Percentiles rank a stretch among this genome's conserved stretches.
These are phyloP conservation scores for Netelia fuscicornis DNA, from an alignment of 2,888 invertebrate species.

Conservation along the genomic window DNA sequence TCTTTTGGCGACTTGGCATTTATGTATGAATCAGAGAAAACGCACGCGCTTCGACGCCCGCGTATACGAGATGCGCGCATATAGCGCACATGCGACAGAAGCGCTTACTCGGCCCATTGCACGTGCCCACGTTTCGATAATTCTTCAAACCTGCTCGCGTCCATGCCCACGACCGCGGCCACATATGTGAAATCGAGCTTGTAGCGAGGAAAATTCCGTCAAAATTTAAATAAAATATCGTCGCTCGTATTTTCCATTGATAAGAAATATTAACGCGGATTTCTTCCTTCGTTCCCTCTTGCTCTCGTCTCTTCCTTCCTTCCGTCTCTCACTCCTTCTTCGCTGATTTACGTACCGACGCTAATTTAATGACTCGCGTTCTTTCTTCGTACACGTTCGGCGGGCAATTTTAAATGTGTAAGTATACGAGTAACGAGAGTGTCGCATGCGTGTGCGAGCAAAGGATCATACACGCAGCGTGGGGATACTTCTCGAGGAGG, in stretches of 20 bases:
- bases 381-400: constrained; percentile 27
- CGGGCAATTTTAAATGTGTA: background rate
- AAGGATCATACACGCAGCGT: background rate
- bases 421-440: background rate
- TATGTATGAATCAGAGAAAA: constrained; percentile 51
- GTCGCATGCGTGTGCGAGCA: background rate
- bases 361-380: background rate
- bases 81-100: no score
- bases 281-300: background rate
- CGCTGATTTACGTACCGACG: no score
- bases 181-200: no score
- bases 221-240: no score
- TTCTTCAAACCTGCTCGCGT: no score
- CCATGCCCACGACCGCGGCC: no score
- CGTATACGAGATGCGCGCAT: no score
- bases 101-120: no score
- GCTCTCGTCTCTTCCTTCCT: constrained; percentile 3
- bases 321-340: constrained; percentile 20
- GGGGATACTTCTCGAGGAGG: constrained; percentile 15
- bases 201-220: no score
- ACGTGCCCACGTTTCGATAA: no score
- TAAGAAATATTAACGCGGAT: constrained; percentile 4
- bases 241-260: no score
- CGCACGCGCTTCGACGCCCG: constrained; percentile 1
- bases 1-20: constrained; percentile 57